Evolutionary conservation across 2,797 vertebrate species (phyloP).

Genomic region (Labroides dimidiatus): DNA sequence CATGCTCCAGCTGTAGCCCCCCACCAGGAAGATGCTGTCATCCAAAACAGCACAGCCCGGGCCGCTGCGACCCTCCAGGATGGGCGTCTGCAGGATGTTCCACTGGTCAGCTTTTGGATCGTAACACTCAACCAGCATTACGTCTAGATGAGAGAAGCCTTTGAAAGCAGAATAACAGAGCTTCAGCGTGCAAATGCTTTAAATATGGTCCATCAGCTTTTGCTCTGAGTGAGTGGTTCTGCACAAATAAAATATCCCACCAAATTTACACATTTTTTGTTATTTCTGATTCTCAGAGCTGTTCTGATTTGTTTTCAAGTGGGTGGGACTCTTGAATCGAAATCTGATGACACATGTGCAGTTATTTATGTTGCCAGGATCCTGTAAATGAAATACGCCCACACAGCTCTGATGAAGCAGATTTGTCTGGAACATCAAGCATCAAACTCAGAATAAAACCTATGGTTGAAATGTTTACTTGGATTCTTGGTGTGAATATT

Average conservation of each 20-base stretch:
- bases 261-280: background rate
- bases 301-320: background rate
- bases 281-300: background rate
- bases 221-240: background rate
- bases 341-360: background rate
- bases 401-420: background rate
- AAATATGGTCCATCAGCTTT: background rate
- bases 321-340: background rate
- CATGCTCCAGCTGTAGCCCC: slow-evolving; percentile 99
- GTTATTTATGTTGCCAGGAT: background rate
- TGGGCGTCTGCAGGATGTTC: slow-evolving; percentile 98
- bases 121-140: slow-evolving; percentile 98
- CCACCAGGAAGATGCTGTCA: slow-evolving; percentile 97
- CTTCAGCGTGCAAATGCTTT: background rate
- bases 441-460: background rate
- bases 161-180: slow-evolving; percentile 4
- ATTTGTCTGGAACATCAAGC: background rate
- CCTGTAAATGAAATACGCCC: background rate
- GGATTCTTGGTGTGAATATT: too few relatives aligned
- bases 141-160: slow-evolving; percentile 98
- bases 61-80: slow-evolving; percentile 97
- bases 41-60: slow-evolving; percentile 96
- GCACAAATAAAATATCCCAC: background rate
- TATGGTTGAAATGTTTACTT: too few relatives aligned
- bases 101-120: slow-evolving; percentile 98